Conservation (phyloP, 2,113 vertebrate species). For the Lichenostomus cassidix region DNA sequence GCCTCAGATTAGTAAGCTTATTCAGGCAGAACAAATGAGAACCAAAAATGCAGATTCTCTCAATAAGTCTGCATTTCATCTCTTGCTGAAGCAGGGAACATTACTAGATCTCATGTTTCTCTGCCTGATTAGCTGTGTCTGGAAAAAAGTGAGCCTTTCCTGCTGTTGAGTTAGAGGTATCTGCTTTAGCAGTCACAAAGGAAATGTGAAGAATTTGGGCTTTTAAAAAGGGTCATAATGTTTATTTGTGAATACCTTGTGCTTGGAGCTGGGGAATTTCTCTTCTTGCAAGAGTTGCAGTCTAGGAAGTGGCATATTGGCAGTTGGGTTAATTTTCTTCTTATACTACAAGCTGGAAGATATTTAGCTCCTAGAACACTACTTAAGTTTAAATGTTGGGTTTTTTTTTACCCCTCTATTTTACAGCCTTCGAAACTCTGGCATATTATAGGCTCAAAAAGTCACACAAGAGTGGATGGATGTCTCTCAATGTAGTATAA, state of each 20-base stretch:
- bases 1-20: not conserved
- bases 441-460: not conserved
- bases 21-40: not conserved
- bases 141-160: not conserved
- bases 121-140: not conserved
- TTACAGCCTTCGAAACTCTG: not conserved
- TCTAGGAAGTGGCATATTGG: not conserved
- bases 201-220: not conserved
- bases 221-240: not conserved
- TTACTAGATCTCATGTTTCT: not conserved
- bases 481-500: not conserved
- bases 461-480: not conserved
- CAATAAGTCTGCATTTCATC: not conserved
- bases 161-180: not conserved
- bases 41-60: conserved; percentile 35
- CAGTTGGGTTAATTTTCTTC: not conserved
- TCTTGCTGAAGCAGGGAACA: not conserved
- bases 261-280: not conserved
- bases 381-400: not conserved
- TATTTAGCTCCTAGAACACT: not conserved
- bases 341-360: not conserved
- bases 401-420: not conserved
- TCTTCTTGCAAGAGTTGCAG: not conserved
- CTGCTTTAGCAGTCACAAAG: not conserved
- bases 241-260: not conserved